Conservation (phyloP, 2,113 vertebrate genomes). For the Etheostoma spectabile region DNA sequence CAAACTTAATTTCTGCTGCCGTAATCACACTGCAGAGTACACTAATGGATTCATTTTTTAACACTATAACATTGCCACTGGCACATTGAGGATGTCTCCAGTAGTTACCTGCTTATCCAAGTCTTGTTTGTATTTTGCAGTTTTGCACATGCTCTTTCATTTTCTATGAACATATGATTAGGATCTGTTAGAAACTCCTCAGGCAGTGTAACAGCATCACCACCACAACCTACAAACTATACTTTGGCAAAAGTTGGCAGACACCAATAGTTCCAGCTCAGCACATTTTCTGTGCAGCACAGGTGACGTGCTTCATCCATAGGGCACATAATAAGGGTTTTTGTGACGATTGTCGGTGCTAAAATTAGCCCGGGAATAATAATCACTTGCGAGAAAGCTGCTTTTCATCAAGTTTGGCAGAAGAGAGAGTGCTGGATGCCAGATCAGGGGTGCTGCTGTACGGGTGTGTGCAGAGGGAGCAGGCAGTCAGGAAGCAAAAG, state of each 20-base stretch:
- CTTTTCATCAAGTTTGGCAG: slow-evolving; percentile 69
- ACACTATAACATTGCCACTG: slow-evolving; percentile 6
- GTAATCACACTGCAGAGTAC: slow-evolving; percentile 27
- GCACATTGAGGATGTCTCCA: slow-evolving; percentile 15
- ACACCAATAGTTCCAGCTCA: slow-evolving; percentile 33
- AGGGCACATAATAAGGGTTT: slow-evolving; percentile 44
- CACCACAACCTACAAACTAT: slow-evolving; percentile 37
- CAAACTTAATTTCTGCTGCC: slow-evolving; percentile 11
- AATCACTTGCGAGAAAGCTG: slow-evolving; percentile 57
- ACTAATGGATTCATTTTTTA: slow-evolving; percentile 32
- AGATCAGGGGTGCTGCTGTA: slow-evolving; percentile 51
- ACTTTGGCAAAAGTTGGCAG: slow-evolving; percentile 47
- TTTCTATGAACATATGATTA: slow-evolving; percentile 49
- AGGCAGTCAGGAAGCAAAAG: slow-evolving; percentile 35
- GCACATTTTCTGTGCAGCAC: slow-evolving; percentile 36
- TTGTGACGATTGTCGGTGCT: slow-evolving; percentile 53
- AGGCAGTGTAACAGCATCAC: slow-evolving; percentile 29
- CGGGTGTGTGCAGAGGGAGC: slow-evolving; percentile 42
- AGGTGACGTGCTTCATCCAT: slow-evolving; percentile 49
- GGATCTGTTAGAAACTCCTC: slow-evolving; percentile 37
- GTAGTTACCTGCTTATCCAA: slow-evolving; percentile 34
- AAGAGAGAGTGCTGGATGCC: slow-evolving; percentile 29
- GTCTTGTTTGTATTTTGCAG: slow-evolving; percentile 42
- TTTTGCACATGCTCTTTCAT: slow-evolving; percentile 43
- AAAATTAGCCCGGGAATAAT: slow-evolving; percentile 78